Evolutionary conservation across 2,797 vertebrate species (phyloP).

Genomic region (Petrocephalus schoutedeni): DNA sequence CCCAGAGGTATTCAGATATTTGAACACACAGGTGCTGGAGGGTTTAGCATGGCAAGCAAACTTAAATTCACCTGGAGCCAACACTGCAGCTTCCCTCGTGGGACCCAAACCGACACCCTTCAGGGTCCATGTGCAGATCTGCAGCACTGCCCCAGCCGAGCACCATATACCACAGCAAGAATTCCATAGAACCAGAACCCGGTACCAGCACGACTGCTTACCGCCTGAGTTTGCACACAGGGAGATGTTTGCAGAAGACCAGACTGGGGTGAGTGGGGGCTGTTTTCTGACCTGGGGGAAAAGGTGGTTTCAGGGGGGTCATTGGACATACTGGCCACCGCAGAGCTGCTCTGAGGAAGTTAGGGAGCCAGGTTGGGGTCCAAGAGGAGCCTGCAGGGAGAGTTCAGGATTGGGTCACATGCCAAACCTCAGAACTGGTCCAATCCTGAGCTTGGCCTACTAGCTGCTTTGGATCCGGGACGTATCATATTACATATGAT

Average conservation of each 20-base stretch:
- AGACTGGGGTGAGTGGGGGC: constrained; percentile 33
- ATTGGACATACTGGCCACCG: constrained; percentile 22
- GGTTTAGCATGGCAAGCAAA: background rate
- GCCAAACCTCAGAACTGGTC: background rate
- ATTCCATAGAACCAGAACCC: background rate
- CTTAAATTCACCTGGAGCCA: background rate
- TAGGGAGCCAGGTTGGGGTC: constrained; percentile 15
- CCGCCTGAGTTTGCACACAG: constrained; percentile 40
- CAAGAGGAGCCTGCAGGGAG: background rate
- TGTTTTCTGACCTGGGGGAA: constrained; percentile 35
- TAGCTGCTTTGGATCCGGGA: background rate
- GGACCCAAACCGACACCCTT: background rate
- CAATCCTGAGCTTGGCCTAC: background rate
- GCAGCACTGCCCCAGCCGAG: background rate
- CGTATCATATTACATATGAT: background rate
- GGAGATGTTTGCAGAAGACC: constrained; percentile 30
- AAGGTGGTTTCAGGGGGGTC: constrained; percentile 25
- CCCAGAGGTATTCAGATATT: background rate
- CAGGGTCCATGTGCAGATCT: background rate
- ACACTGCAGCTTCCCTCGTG: background rate
- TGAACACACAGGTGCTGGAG: background rate
- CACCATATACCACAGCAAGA: background rate
- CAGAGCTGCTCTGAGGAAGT: constrained; percentile 31
- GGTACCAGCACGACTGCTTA: constrained; percentile 44
- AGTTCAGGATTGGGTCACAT: background rate